Base-by-base conservation (phyloP, 2,797 vertebrate genomes). In the Xenops minutus region DNA sequence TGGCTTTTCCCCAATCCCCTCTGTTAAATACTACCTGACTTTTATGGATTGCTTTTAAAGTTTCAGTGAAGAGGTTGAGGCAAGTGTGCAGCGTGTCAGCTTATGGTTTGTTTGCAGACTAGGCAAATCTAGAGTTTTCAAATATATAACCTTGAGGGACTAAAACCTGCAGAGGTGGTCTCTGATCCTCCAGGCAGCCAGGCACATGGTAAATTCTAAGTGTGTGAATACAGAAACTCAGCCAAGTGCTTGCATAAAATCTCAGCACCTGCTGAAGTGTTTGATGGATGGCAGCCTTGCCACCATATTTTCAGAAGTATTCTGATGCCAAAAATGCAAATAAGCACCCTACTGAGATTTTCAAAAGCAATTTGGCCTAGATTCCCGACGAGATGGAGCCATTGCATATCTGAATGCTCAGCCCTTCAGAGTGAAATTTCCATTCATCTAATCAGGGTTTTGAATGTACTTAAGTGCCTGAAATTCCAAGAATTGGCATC, bases 261-360 rank as follows among this genome's bases (percentile, higher is more conserved):
- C 88, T 85, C 93, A 95, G 89, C 89, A 96, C 91, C 92, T 96
- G 94, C 96, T 96, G 91, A 95, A 96, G 92, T 63, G 59, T 90
- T 92, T 96, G 95, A 93, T 84, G 89, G 92, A 96, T 95, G 95
- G 92, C 95, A 92, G 92, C 91, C 88, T 96, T 94, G 84, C 89
- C 85, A 73, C 88, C 94, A 61, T 94, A 92, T 96, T 96, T 95
- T 92, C 92, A 95, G 79, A 94, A 94, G 80, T 71, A 23, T 72
- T 71, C 77, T 55, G 61, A 18, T 94, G 94, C 96, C 95, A 94
- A 89, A 96, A 93, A 96, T 95, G 91, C 92, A 96, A 94, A 96
- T 95, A 78, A 92, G 77, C 83, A 76, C 92, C 92, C 93, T 87
- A 59, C 62, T 58, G 94, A 95, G 89, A 95, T 95, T 96, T 95